Base-by-base conservation (phyloP, 2,888 invertebrate species). In the Philonicus albiceps region DNA sequence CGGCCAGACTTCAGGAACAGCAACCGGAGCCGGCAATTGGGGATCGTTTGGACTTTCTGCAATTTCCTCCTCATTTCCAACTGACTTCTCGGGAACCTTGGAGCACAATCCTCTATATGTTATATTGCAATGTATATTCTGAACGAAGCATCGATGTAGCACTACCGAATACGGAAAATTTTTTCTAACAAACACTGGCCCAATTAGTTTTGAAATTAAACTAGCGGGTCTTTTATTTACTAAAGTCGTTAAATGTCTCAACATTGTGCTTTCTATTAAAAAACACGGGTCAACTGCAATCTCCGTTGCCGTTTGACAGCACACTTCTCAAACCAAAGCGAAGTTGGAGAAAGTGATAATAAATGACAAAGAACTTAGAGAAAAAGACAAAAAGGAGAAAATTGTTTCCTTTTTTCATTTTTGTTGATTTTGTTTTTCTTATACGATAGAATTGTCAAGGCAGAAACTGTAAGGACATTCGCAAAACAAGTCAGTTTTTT, bases 1-100 rank as follows among this genome's bases (percentile, higher is more conserved):
- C 0, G 99, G 99, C 96, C 98, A 99, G 11, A 97, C 96, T 91
- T 99, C 99, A 0, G 99, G 99, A 37, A 99, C 97, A 19, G 97
- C 96, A 76, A 98, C 96, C 0, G 98, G 96, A 0, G 98, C 97
- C 78, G 98, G 97, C 88, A 97, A 88, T 53, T 91, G 91, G 1
- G 90, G 86, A 75, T 91, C 91, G 37, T 34, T 55, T 22, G 31
- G 7, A 27, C 13, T 34, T 2, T 72, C 84, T 2, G 2, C 6
- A 43, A 43, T 2, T 11, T 85, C 74, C 0, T 43, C 40, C 8
- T 73, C 84, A 4, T 43, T 27, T 31, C 30, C 80, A 27, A 3
- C 22, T 1, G n/a, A 6, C 11, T 31, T 80, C 6, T 49, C 30
- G 1, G 16, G 0, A n/a, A 3, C 1, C 27, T 80, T 80, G 13